Conservation (phyloP, 1,140 invertebrate genomes). For the Magallana gigas region DNA sequence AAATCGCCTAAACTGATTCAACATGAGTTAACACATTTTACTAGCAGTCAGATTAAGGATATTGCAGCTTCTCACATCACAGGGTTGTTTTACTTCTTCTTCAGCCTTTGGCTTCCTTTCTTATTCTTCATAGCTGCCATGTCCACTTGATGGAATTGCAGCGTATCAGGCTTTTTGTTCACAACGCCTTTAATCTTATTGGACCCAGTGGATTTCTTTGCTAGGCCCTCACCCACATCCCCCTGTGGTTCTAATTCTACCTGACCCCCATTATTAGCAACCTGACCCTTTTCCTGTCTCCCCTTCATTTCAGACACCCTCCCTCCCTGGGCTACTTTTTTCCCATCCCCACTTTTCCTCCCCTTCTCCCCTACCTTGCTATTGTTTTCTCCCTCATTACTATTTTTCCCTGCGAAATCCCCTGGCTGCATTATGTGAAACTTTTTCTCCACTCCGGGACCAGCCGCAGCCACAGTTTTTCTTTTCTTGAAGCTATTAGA, state of each 20-base stretch:
- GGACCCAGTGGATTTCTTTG: slow-evolving; percentile 11
- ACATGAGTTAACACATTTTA: background rate
- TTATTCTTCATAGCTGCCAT: background rate
- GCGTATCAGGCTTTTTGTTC: slow-evolving; percentile 24
- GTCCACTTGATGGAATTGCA: slow-evolving; percentile 28
- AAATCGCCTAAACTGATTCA: background rate
- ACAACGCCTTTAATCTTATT: slow-evolving; percentile 21
- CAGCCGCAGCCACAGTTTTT: background rate
- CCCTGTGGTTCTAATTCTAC: background rate
- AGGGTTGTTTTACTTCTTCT: background rate
- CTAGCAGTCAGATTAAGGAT: background rate
- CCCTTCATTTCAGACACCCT: background rate
- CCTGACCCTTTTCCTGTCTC: background rate
- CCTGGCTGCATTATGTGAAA: background rate
- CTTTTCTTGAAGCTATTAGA: slow-evolving; percentile 11
- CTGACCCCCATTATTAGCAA: background rate
- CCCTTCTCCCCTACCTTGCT: background rate
- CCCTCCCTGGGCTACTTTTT: no score
- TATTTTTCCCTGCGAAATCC: background rate
- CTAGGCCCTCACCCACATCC: background rate
- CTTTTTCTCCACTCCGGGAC: background rate
- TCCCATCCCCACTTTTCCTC: background rate
- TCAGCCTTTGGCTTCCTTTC: background rate
- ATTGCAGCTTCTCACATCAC: background rate
- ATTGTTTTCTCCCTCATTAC: background rate